These are phyloP conservation scores for Philaethria dido DNA, from an alignment of 2,888 invertebrate species.

Conservation along the genomic window DNA sequence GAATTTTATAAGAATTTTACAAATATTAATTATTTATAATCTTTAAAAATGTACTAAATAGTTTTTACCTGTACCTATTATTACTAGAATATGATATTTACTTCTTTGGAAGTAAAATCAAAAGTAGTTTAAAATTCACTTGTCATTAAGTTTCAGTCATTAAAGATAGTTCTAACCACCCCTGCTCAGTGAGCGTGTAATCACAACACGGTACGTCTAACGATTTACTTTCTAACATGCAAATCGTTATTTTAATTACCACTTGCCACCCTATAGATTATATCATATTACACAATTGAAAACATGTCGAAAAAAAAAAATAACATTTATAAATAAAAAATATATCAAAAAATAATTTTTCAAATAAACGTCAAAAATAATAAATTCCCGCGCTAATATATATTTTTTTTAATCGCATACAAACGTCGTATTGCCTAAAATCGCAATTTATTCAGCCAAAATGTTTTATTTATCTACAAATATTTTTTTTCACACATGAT, in stretches of 20 bases:
- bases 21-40: too few relatives aligned
- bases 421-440: background rate
- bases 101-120: background rate
- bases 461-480: background rate
- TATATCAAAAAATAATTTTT: background rate
- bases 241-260: constrained; percentile 52
- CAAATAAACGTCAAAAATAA: too few relatives aligned
- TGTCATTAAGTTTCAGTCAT: constrained; percentile 10
- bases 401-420: background rate
- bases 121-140: constrained; percentile 10
- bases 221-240: constrained; percentile 64
- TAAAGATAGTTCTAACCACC: constrained; percentile 24
- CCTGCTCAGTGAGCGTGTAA: constrained; percentile 44
- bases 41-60: too few relatives aligned
- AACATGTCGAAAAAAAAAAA: background rate
- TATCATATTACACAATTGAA: constrained; percentile 18
- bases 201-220: constrained; percentile 47
- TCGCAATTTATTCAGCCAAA: background rate
- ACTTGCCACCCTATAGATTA: constrained; percentile 33
- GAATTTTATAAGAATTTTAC: too few relatives aligned
- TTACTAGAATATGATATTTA: background rate
- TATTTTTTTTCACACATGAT: background rate
- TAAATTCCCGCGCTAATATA: background rate
- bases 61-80: background rate
- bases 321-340: background rate